Evolutionary conservation across 2,113 vertebrate species (phyloP), one percentile per base, ranked within the genome.

Genomic region (Solea senegalensis): DNA sequence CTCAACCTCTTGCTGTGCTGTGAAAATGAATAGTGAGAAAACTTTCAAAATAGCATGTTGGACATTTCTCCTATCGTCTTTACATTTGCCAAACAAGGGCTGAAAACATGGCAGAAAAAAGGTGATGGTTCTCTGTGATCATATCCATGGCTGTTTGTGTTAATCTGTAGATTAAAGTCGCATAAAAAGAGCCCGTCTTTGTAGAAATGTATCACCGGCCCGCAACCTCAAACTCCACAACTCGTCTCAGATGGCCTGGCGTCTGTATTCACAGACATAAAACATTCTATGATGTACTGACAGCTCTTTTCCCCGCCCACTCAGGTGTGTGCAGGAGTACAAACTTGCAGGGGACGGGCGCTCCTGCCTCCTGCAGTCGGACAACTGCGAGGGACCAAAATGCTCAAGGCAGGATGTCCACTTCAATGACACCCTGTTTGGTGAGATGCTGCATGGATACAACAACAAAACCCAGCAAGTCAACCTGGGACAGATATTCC

Each of bases 261-360:
- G 5, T 34, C 34, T 34, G 2, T 6, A 34, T 34, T 34, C 34
- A 34, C 34, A 34, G 3, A 34, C 34, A 4, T 34, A 4, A 34
- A 5, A 45, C 11, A 45, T 9, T 45, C 11, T 1, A 10, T 45
- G 11, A 4, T 45, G 11, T 48, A 12, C 14, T 84, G 70, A 87
- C 74, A 74, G 45, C 16, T 44, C 45, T 48, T 65, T 45, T 72
- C 14, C 46, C 45, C 15, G 57, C 69, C 68, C 75, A 50, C 11
- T 0, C 88, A 99, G 98, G 59, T 99, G 98, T 1, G 98, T 99
- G 69, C 97, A 99, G 90, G 98, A 99, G 78, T 99, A 98, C 90
- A 96, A 95, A 77, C 93, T 99, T 85, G 95, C 96, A 15, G 92
- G 94, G 0, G 97, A 99, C 53, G 95, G 96, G n/a, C 98, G 97